A percentile compares a stretch with the other conserved stretches of the same genome.
phyloP scores from a whole-genome alignment of 2,797 vertebrate species.

The Gobionotothen gibberifrons region DNA sequence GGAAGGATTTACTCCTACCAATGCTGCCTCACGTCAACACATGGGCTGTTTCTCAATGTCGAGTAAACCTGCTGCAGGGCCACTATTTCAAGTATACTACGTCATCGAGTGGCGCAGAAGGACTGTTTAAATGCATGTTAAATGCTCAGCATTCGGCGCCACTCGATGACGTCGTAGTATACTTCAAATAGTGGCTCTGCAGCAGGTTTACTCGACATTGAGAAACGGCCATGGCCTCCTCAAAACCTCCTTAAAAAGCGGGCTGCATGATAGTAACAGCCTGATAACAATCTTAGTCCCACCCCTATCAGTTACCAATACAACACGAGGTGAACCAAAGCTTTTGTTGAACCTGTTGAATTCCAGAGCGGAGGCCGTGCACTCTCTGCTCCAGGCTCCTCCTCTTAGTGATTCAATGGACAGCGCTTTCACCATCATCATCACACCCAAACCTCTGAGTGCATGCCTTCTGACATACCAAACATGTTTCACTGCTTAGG shows the following conservation, averaged over 20 bases:
- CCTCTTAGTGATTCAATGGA: conserved; percentile 47
- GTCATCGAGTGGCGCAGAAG: no score
- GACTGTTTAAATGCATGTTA: no score
- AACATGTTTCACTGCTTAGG: conserved; percentile 15
- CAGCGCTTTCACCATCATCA: conserved; percentile 28
- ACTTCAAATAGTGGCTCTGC: no score
- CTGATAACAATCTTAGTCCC: conserved; percentile 49
- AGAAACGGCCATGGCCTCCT: neutral
- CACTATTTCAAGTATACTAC: no score
- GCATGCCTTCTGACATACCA: conserved; percentile 38
- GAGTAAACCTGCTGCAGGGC: no score
- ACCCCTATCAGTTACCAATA: conserved; percentile 52
- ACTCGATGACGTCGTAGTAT: no score
- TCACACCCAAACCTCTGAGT: conserved; percentile 42
- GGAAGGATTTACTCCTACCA: conserved; percentile 2
- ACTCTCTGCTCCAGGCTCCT: conserved; percentile 59
- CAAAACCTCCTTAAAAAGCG: conserved; percentile 12
- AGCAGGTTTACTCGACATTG: no score
- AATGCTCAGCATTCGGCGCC: no score
- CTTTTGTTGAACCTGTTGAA: conserved; percentile 80
- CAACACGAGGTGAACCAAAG: conserved; percentile 46
- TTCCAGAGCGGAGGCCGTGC: conserved; percentile 78
- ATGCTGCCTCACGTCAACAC: neutral
- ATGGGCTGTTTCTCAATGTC: no score
- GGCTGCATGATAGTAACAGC: conserved; percentile 7